Conservation (phyloP, 1,140 invertebrate genomes). For the Bathynomus jamesi region DNA sequence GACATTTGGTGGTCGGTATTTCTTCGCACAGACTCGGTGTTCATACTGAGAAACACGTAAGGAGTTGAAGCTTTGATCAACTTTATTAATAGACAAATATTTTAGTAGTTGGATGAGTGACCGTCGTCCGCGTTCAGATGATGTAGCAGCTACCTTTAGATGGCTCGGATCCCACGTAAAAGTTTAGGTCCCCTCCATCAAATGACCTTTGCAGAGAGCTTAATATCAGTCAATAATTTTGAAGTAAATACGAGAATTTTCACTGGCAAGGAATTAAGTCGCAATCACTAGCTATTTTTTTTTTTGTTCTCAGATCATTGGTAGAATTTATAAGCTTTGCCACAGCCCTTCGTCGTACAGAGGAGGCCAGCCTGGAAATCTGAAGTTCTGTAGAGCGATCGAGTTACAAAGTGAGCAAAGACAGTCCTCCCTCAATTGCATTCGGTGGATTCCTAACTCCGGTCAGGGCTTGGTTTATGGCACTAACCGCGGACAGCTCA, state of each 20-base stretch:
- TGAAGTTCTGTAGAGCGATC: slow-evolving; percentile 15
- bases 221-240: too few species aligned
- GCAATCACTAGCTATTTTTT: too few species aligned
- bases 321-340: slow-evolving; percentile 49
- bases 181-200: too few species aligned
- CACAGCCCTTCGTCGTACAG: slow-evolving; percentile 12
- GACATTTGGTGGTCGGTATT: slow-evolving; percentile 69
- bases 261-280: too few species aligned
- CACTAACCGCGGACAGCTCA: slow-evolving; percentile 71
- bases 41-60: slow-evolving; percentile 39
- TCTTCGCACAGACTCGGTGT: slow-evolving; percentile 52
- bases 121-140: too few species aligned
- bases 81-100: too few species aligned
- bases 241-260: too few species aligned
- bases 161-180: too few species aligned
- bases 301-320: slow-evolving; percentile 53
- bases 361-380: slow-evolving; percentile 4
- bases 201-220: too few species aligned
- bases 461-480: slow-evolving; percentile 77
- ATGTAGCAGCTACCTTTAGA: too few species aligned
- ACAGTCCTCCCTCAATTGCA: slow-evolving; percentile 62
- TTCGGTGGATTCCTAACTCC: slow-evolving; percentile 68
- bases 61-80: background rate
- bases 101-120: too few species aligned
- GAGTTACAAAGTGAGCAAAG: slow-evolving; percentile 36